These are phyloP conservation scores for Mus spretus DNA, from an alignment of 2,797 vertebrate genomes.

Conservation along the genomic window DNA sequence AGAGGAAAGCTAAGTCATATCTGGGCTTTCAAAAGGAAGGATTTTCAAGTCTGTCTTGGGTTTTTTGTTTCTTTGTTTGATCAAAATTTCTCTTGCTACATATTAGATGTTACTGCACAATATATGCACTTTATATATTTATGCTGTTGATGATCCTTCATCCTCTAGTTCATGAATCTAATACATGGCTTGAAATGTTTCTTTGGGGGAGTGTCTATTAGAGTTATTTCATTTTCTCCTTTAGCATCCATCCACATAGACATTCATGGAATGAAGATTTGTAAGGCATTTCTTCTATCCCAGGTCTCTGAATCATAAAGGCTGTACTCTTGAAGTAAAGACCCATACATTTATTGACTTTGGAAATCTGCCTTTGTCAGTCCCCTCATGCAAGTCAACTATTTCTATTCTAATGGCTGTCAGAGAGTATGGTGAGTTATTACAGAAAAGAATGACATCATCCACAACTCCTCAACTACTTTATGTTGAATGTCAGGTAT, in stretches of 20 bases:
- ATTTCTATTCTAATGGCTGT: neutral
- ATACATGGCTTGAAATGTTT: conserved; percentile 12
- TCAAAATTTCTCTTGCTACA: conserved; percentile 19
- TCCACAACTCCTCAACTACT: neutral
- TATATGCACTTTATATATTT: neutral
- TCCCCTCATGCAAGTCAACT: neutral
- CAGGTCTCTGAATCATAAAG: neutral
- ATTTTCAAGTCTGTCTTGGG: neutral
- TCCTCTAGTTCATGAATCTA: neutral
- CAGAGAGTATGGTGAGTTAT: neutral
- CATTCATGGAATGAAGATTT: neutral
- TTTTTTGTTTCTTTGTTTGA: neutral
- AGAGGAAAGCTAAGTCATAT: neutral
- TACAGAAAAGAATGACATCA: neutral
- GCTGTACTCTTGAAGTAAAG: neutral
- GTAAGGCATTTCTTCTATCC: neutral
- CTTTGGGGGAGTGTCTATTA: neutral
- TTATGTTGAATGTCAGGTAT: neutral
- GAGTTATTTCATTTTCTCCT: neutral
- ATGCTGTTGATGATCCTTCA: neutral
- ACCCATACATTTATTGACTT: neutral
- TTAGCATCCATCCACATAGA: neutral
- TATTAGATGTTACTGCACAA: neutral
- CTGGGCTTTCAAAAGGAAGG: conserved; percentile 8
- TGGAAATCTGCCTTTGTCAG: neutral